These are phyloP conservation scores for Sceliomorpha sp. DNA, from an alignment of 2,888 invertebrate species.

Conservation along the genomic window DNA sequence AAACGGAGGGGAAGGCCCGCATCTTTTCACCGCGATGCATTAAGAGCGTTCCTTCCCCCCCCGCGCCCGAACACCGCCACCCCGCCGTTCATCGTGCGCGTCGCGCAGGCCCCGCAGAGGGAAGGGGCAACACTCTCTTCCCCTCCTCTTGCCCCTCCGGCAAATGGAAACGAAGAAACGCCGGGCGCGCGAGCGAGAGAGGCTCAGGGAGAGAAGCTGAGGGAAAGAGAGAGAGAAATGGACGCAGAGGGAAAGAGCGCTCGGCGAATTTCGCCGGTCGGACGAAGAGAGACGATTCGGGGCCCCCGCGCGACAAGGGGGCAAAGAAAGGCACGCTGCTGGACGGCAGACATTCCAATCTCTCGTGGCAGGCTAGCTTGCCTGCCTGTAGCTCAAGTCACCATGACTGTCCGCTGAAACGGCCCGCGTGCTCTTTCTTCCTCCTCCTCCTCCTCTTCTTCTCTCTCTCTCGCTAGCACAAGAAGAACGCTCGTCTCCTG, in stretches of 20 bases:
- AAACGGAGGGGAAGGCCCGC: slow-evolving; percentile 55
- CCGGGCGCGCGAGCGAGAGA: not conserved
- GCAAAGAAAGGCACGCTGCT: slow-evolving; percentile 50
- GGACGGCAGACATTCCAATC: slow-evolving; percentile 79
- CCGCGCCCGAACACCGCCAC: slow-evolving; percentile 13
- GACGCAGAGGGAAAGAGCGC: slow-evolving; percentile 26
- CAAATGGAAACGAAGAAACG: not conserved
- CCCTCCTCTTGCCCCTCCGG: slow-evolving; percentile 1
- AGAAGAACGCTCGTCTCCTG: too few relatives aligned
- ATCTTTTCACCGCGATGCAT: slow-evolving; percentile 69
- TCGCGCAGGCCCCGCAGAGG: not conserved
- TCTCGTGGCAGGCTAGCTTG: slow-evolving; percentile 72
- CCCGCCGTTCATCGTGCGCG: not conserved
- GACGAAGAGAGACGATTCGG: slow-evolving; percentile 29
- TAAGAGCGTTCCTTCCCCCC: slow-evolving; percentile 54
- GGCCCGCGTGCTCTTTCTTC: too few relatives aligned
- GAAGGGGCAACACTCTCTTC: slow-evolving; percentile 1
- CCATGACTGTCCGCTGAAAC: slow-evolving; percentile 63
- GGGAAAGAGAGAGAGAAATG: slow-evolving; percentile 25
- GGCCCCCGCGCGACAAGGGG: slow-evolving; percentile 17
- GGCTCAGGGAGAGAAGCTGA: not conserved
- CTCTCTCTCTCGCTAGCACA: slow-evolving; percentile 55
- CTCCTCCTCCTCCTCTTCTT: too few relatives aligned
- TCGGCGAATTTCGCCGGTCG: slow-evolving; percentile 6
- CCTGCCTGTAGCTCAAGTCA: slow-evolving; percentile 68